Conservation (phyloP, 2,888 invertebrate species). For the Pammene fasciana region DNA sequence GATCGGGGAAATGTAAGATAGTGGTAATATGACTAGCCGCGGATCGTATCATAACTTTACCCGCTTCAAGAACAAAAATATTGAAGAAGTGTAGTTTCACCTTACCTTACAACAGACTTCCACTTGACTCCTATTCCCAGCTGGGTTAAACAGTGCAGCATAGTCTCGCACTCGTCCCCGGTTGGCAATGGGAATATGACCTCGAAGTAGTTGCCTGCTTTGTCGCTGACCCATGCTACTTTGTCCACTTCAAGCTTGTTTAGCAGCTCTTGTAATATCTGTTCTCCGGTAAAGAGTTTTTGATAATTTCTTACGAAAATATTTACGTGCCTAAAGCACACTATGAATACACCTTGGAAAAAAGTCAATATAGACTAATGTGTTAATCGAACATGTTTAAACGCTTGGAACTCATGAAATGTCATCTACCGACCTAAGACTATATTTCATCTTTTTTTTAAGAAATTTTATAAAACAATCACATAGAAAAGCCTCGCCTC, state of each 20-base stretch:
- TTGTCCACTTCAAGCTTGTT: slow-evolving; percentile 87
- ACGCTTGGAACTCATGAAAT: too few species aligned
- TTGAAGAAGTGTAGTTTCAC: background rate
- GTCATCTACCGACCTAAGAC: too few species aligned
- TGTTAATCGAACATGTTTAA: too few species aligned
- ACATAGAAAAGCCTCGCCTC: too few species aligned
- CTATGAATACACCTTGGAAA: too few species aligned
- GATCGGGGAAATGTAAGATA: too few species aligned
- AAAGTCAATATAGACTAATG: too few species aligned
- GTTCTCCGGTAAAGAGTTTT: slow-evolving; percentile 30
- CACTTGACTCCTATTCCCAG: slow-evolving; percentile 87
- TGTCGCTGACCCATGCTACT: slow-evolving; percentile 87
- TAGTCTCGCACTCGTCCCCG: slow-evolving; percentile 88
- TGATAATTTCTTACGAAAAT: too few species aligned
- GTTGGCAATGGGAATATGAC: slow-evolving; percentile 87
- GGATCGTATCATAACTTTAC: background rate
- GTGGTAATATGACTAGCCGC: background rate
- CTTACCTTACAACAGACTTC: slow-evolving; percentile 88
- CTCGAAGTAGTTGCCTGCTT: slow-evolving; percentile 86
- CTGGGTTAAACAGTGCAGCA: slow-evolving; percentile 88
- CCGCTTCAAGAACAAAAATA: background rate
- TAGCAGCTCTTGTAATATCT: slow-evolving; percentile 87
- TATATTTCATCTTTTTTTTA: too few species aligned
- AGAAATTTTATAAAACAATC: too few species aligned
- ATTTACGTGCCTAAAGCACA: too few species aligned